These are phyloP conservation scores for Diorhabda elongata DNA, from an alignment of 1,140 invertebrate species.

Conservation along the genomic window DNA sequence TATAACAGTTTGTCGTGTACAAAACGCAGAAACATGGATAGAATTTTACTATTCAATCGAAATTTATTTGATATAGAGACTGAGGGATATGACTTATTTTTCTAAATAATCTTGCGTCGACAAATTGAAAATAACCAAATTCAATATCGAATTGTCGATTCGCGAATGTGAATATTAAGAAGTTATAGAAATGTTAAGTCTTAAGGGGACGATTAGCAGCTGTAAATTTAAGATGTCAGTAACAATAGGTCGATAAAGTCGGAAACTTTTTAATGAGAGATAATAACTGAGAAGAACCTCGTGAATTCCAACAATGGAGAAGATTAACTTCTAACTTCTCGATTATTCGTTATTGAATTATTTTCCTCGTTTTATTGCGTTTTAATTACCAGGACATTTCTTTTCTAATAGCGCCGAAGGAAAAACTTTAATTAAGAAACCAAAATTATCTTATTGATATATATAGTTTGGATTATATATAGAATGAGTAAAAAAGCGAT, in stretches of 20 bases:
- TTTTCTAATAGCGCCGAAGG: background rate
- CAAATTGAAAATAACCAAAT: too few species aligned
- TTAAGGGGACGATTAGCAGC: background rate
- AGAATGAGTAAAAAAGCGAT: background rate
- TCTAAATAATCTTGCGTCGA: too few species aligned
- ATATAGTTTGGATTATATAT: background rate
- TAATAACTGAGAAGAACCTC: conserved; percentile 18
- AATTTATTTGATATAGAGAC: too few species aligned
- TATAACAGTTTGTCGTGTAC: conserved; percentile 19
- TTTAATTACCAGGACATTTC: conserved; percentile 13
- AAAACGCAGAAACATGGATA: too few species aligned
- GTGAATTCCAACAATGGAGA: conserved; percentile 20
- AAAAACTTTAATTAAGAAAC: too few species aligned
- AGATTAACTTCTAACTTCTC: conserved; percentile 21
- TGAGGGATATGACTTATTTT: too few species aligned
- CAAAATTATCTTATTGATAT: too few species aligned
- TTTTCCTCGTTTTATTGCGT: conserved; percentile 17
- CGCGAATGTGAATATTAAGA: background rate
- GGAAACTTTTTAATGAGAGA: conserved; percentile 24
- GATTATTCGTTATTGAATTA: conserved; percentile 22
- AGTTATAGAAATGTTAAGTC: background rate
- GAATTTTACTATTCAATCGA: too few species aligned
- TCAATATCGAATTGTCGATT: too few species aligned
- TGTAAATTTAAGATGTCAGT: conserved; percentile 18
- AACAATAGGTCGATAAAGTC: conserved; percentile 18